Base-by-base conservation (phyloP, 2,888 invertebrate species). In the Campopleginae sp. region DNA sequence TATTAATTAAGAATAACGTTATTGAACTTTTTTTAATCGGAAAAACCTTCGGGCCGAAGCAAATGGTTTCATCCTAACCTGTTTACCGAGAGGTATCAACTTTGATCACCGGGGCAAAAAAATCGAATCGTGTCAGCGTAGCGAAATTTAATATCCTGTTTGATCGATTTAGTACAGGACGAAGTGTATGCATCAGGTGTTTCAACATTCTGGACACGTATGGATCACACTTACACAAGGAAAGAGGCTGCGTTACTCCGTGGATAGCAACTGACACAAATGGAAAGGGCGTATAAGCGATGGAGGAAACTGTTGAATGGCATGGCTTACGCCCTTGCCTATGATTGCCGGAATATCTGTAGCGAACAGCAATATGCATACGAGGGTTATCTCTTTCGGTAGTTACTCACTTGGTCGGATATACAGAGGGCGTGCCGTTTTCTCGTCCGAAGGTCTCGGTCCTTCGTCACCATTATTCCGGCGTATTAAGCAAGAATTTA, bases 401-500 rank as follows among this genome's bases (percentile, higher is more conserved):
- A 86, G 86, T 85, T 86, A 87, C 75, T 74, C 74, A 61, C 80
- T 80, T 80, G 38, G 61, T 68, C 61, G 71, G 75, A 75, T 75
- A 65, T 51, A 76, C 14, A 71, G 71, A 66, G 72, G 80, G 65
- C 51, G 51, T 48, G 65, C 48, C 51, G 71, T 6, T 44, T 48
- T 54, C 17, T 42, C 79, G 70, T 70, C 75, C 72, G 46, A 44
- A 51, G 82, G 48, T 38, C 66, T 27, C 6, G 80, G 77, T 80
- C 75, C 77, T 80, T 70, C 70, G 84, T 88, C 84, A 85, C 87
- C 85, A 88, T 91, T 91, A 90, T 92, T 91, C 90, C 90, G 85
- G 88, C 87, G 86, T 91, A 92, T 92, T 91, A 91, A 88, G 87
- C 91, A 91, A 91, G 91, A 92, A 92, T 92, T 92, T 92, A 92